These are phyloP conservation scores for Selenia dentaria DNA, from an alignment of 2,888 invertebrate species.

Conservation along the genomic window DNA sequence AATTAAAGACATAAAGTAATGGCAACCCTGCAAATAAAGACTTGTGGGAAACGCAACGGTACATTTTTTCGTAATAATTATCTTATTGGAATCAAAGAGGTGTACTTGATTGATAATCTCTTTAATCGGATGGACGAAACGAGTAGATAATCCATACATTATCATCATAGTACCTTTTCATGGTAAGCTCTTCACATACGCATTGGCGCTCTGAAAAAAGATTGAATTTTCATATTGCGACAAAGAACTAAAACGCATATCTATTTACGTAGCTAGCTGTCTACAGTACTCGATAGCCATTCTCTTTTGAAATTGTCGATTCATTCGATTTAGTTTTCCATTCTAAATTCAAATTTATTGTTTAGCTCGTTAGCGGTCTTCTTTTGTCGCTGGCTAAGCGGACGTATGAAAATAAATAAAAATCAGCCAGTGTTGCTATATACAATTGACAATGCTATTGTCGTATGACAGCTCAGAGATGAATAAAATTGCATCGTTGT, in stretches of 20 bases:
- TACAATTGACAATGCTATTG: too few relatives aligned
- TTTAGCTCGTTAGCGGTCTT: slow-evolving; percentile 62
- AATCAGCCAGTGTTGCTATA: neutral
- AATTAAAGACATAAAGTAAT: too few relatives aligned
- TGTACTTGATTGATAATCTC: slow-evolving; percentile 59
- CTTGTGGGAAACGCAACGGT: slow-evolving; percentile 46
- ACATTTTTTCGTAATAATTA: slow-evolving; percentile 51
- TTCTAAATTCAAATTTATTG: slow-evolving; percentile 66
- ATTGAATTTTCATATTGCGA: neutral
- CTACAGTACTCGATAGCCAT: slow-evolving; percentile 13
- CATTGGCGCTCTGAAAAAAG: neutral
- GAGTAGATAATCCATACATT: slow-evolving; percentile 20
- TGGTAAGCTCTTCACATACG: neutral
- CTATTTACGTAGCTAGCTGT: slow-evolving; percentile 4
- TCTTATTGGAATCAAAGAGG: slow-evolving; percentile 53
- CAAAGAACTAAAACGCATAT: slow-evolving; percentile 3
- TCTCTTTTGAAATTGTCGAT: slow-evolving; percentile 61
- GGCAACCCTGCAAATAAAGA: slow-evolving; percentile 10
- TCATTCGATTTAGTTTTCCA: slow-evolving; percentile 76
- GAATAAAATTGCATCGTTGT: too few relatives aligned
- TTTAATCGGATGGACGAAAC: slow-evolving; percentile 51
- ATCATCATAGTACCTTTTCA: neutral
- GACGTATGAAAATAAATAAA: slow-evolving; percentile 59
- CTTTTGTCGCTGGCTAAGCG: slow-evolving; percentile 61
- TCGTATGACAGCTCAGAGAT: too few relatives aligned